Percentiles rank a stretch among this genome's conserved stretches.
phyloP scores from a whole-genome alignment of 2,797 vertebrate species.

The Scarus forsteni region DNA sequence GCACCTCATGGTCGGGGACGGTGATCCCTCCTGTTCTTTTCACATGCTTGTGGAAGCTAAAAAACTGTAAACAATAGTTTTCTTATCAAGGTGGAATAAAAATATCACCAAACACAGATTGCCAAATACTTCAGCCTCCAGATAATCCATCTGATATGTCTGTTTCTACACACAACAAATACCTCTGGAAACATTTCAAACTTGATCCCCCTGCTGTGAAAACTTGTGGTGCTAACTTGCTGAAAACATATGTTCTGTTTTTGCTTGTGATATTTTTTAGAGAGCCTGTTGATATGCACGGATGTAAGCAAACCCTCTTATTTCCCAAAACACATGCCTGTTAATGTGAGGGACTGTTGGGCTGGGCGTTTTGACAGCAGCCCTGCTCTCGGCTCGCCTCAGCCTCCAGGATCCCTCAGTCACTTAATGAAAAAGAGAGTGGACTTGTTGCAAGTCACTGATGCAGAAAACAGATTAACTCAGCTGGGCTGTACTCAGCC shows the following conservation, averaged over 20 bases:
- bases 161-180: constrained; percentile 13
- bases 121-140: constrained; percentile 57
- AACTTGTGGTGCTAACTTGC: constrained; percentile 18
- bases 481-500: constrained; percentile 66
- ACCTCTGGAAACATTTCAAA: constrained; percentile 47
- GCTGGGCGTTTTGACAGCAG: constrained; percentile 69
- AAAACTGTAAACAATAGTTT: constrained; percentile 75
- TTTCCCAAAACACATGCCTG: constrained; percentile 47
- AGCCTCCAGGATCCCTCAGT: constrained; percentile 69
- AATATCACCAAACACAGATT: constrained; percentile 59
- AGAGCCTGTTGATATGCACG: constrained; percentile 6
- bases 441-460: constrained; percentile 83
- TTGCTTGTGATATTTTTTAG: not conserved
- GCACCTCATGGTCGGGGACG: constrained; percentile 69
- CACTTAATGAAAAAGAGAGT: constrained; percentile 85
- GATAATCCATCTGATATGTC: constrained; percentile 55
- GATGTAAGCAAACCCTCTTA: constrained; percentile 44
- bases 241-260: constrained; percentile 6
- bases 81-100: constrained; percentile 35
- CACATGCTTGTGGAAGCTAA: constrained; percentile 50
- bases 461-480: constrained; percentile 88
- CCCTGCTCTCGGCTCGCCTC: constrained; percentile 62
- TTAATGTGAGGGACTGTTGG: constrained; percentile 52
- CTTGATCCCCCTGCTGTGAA: constrained; percentile 15
- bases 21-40: constrained; percentile 65